A percentile compares a stretch with the other conserved stretches of the same genome.
Evolutionary conservation across 2,797 vertebrate species (phyloP).

Genomic region (Sus cebifrons): DNA sequence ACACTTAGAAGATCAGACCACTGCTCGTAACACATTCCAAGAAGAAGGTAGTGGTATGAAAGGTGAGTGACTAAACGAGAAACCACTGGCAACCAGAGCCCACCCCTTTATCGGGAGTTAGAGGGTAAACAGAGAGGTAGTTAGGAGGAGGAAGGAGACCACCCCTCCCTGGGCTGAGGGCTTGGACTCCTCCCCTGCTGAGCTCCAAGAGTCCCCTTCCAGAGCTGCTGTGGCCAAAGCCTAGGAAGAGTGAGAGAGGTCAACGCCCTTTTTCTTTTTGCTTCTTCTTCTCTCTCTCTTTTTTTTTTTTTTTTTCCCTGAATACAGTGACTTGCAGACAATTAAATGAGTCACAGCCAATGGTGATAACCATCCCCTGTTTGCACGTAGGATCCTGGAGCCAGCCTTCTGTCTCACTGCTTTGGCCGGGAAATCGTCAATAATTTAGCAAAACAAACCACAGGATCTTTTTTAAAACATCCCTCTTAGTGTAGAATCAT

Average conservation of each 20-base stretch:
- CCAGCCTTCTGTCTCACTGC: not conserved
- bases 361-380: not conserved
- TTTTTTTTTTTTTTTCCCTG: not conserved
- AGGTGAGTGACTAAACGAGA: slow-evolving; percentile 93
- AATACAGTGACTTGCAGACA: not conserved
- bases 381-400: not conserved
- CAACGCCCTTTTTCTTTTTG: not conserved
- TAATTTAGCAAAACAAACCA: slow-evolving; percentile 68
- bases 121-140: slow-evolving; percentile 71
- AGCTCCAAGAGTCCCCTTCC: slow-evolving; percentile 48
- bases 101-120: slow-evolving; percentile 64
- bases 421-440: not conserved
- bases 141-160: slow-evolving; percentile 24
- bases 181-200: not conserved
- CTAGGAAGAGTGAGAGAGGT: slow-evolving; percentile 10
- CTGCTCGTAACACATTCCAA: slow-evolving; percentile 97
- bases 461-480: not conserved
- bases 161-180: not conserved
- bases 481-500: slow-evolving; percentile 2
- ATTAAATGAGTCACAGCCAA: not conserved
- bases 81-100: slow-evolving; percentile 61
- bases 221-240: slow-evolving; percentile 16
- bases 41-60: slow-evolving; percentile 99
- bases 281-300: too few species aligned
- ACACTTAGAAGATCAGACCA: slow-evolving; percentile 97